Evolutionary conservation across 1,140 invertebrate genomes (phyloP).

Genomic region (Dinothrombium tinctorium): DNA sequence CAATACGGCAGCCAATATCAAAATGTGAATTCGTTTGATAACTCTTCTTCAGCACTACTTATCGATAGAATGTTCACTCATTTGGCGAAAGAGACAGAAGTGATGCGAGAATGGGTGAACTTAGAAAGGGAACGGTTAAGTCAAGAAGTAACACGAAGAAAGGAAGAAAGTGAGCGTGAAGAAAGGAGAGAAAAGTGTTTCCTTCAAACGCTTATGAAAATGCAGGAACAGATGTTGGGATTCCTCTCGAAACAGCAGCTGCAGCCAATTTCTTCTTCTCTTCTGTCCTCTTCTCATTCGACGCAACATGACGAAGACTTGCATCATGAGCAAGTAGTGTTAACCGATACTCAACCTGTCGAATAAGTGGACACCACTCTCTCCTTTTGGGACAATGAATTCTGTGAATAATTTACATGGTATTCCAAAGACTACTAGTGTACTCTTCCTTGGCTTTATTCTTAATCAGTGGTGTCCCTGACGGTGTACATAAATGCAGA

Average conservation of each 20-base stretch:
- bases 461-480: too few relatives aligned
- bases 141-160: constrained; percentile 7
- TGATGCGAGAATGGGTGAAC: constrained; percentile 13
- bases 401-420: too few relatives aligned
- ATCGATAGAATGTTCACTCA: constrained; percentile 14
- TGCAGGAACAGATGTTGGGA: constrained; percentile 11
- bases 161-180: constrained; percentile 12
- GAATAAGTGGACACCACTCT: too few relatives aligned
- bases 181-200: constrained; percentile 10
- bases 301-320: too few relatives aligned
- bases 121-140: constrained; percentile 10
- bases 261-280: too few relatives aligned
- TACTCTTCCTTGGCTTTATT: too few relatives aligned
- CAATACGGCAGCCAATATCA: neutral
- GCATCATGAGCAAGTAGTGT: too few relatives aligned
- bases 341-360: too few relatives aligned
- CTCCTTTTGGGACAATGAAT: too few relatives aligned
- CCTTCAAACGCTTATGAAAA: constrained; percentile 3
- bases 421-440: too few relatives aligned
- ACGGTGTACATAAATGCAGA: too few relatives aligned
- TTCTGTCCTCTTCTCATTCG: too few relatives aligned
- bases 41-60: constrained; percentile 8
- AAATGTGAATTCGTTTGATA: neutral
- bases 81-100: constrained; percentile 11
- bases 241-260: constrained; percentile 2